Evolutionary conservation across 2,113 vertebrate genomes (phyloP), one percentile per base, ranked within the genome.

Genomic region (Myxocyprinus asiaticus): DNA sequence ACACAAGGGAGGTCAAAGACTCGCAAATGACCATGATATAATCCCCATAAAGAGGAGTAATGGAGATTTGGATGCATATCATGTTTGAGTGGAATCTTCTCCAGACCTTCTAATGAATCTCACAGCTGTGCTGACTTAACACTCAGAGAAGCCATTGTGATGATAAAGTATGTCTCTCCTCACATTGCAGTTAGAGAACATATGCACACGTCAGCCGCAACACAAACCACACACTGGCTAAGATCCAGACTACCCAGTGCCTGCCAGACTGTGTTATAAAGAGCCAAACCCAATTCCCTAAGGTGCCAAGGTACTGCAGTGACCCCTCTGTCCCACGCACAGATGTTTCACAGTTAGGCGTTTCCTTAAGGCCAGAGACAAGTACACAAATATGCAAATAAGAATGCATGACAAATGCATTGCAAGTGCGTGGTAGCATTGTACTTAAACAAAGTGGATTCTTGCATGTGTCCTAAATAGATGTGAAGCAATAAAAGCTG

Each of bases 41-140:
- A 82, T 85, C 56, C 11, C 44, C 15, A 70, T 69, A 78, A 78
- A 78, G 62, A 67, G 61, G 42, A 66, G 33, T n/a, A 68, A 4
- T 12, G 67, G 66, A 79, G 51, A 55, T 50, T 51, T 78, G 64
- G 45, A 77, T 69, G 71, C 55, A 80, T 80, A 56, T 82, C 73
- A 67, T 77, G 44, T 62, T 80, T 80, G 56, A 81, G 81, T 78
- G 81, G 65, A 85, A 80, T 75, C 74, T 61, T 80, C 68, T 63
- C 33, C 10, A 75, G 76, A 78, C 73, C 69, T 51, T 56, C 59
- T 80, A 80, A 85, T 80, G 64, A 66, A 42, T 82, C 78, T 77
- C 42, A 80, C 81, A 80, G 69, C 74, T 66, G 74, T 75, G 59
- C 69, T 66, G 81, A 82, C 69, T 85, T 80, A 77, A 78, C 51